phyloP scores from a whole-genome alignment of 2,797 vertebrate genomes.

The Phataginus tetradactyla region DNA sequence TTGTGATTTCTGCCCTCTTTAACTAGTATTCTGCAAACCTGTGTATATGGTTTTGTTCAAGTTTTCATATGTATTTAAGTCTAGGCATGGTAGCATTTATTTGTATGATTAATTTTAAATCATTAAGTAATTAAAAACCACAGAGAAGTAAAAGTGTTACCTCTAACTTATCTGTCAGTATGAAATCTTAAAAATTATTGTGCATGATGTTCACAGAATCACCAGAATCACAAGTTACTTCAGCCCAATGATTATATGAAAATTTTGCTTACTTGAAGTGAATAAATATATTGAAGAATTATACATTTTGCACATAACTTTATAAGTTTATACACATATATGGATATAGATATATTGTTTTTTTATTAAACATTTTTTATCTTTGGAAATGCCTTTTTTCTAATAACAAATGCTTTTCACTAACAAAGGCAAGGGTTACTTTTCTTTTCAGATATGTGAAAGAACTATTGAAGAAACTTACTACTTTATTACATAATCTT shows the following conservation, averaged over 20 bases:
- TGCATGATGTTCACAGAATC: background rate
- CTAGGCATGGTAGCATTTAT: background rate
- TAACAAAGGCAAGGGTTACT: background rate
- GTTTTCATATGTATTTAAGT: background rate
- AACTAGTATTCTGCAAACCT: background rate
- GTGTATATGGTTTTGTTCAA: background rate
- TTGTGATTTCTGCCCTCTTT: background rate
- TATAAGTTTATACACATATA: background rate
- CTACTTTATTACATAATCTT: background rate
- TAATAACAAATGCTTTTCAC: background rate
- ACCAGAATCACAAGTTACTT: background rate
- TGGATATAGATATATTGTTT: background rate
- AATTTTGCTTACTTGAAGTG: background rate
- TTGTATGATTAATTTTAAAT: constrained; percentile 29
- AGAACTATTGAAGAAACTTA: background rate
- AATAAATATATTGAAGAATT: background rate
- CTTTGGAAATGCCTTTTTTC: background rate
- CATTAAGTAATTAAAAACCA: background rate
- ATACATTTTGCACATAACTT: background rate
- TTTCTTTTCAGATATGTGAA: background rate
- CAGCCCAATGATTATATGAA: background rate
- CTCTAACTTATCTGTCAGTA: background rate
- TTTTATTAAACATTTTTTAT: background rate
- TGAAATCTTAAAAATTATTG: background rate
- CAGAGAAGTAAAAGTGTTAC: background rate